Evolutionary conservation across 2,113 vertebrate species (phyloP), one percentile per base, ranked within the genome.

Genomic region (Cottus gobio): DNA sequence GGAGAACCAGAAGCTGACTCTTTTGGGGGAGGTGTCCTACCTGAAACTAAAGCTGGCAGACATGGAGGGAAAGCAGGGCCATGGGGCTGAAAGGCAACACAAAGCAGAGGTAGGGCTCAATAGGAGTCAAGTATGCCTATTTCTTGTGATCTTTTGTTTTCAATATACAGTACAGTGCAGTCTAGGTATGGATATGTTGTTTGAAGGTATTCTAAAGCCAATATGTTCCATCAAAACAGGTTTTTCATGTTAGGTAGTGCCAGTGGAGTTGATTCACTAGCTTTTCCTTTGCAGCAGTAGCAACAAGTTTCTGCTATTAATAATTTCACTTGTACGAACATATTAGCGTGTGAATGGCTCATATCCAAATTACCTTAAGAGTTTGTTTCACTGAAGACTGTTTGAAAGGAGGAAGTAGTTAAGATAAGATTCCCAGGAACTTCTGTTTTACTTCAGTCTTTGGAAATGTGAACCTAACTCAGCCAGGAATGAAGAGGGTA

Each of bases 21-120:
- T 99, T 76, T 96, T 96, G 95, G 96, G 96, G 80, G 97, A 99
- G 92, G 96, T 99, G 80, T 99, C 97, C 79, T 95, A 96, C 85
- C 93, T 99, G 91, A 99, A 98, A 91, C 93, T 99, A 68, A 98
- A 98, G 75, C 93, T 99, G 83, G 95, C 95, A 89, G 95, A 96
- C 72, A 97, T 99, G 96, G 98, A 99, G 85, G 97, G 96, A 86
- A 97, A 97, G 73, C 96, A 96, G 80, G 91, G 82, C 75, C 95
- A 97, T 61, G 95, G 95, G 12, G 94, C 95, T 52, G 97, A 98
- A 79, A 97, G 96, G 71, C 96, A 98, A 85, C 97, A 95, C 83
- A 99, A 98, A 94, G 98, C 97, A 68, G 98, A 99, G 96, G 98
- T 99, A 93, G 85, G 81, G 63, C 72, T 66, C 5, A 28, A 34